phyloP scores from a whole-genome alignment of 2,797 vertebrate genomes.

The Coracias cyanogaster region DNA sequence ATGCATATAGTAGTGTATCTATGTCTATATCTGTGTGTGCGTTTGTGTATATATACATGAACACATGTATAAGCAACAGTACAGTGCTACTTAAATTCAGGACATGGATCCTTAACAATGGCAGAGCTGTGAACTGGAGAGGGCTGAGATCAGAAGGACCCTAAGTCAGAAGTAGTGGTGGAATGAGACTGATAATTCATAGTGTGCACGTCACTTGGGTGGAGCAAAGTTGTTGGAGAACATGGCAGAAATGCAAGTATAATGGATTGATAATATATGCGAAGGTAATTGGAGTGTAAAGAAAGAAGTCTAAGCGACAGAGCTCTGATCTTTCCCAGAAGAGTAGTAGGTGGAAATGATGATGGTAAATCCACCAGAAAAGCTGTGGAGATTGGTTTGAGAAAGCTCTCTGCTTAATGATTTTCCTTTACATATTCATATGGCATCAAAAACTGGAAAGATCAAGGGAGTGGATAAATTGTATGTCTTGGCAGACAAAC shows the following conservation, averaged over 20 bases:
- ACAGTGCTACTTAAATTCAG: not conserved
- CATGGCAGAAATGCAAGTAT: not conserved
- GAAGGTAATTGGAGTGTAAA: rapidly evolving
- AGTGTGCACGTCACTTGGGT: not conserved
- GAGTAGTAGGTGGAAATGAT: not conserved
- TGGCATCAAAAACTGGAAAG: not conserved
- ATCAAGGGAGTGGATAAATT: not conserved
- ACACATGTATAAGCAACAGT: not conserved
- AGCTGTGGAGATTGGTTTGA: not conserved
- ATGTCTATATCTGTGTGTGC: rapidly evolving
- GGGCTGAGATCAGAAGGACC: not conserved
- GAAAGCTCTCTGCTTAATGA: not conserved
- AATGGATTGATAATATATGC: not conserved
- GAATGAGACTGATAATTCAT: not conserved
- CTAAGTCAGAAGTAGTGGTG: not conserved
- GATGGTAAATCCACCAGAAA: not conserved
- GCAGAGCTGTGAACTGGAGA: not conserved
- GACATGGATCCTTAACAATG: not conserved
- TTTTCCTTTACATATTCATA: not conserved
- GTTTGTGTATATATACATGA: no score
- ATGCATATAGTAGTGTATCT: not conserved
- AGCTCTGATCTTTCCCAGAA: not conserved
- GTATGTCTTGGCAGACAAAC: not conserved
- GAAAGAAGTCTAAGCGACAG: not conserved
- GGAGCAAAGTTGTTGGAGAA: not conserved